Percentiles rank a stretch among this genome's conserved stretches.
Conservation (phyloP, 2,113 vertebrate species). For the Colinus virginianus region DNA sequence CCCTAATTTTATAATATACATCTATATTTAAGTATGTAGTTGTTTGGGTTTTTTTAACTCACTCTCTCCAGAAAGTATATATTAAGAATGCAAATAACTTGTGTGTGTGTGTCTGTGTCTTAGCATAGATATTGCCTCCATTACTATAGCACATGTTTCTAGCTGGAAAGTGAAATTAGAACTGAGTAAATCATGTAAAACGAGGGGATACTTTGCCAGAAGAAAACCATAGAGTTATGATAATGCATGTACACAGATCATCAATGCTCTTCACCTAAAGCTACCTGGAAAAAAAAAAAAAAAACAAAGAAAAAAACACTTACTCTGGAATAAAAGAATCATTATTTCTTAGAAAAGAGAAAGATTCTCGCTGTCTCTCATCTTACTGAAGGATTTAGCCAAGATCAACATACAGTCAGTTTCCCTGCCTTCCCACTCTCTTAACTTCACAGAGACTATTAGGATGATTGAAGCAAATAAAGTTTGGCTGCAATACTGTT, state of each 20-base stretch:
- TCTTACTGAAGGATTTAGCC: background rate
- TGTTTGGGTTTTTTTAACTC: background rate
- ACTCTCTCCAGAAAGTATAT: background rate
- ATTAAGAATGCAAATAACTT: background rate
- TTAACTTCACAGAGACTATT: background rate
- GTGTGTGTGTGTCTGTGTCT: background rate
- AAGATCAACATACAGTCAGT: background rate
- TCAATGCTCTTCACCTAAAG: background rate
- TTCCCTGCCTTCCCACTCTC: background rate
- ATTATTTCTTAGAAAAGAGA: background rate
- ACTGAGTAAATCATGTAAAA: background rate
- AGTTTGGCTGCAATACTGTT: background rate
- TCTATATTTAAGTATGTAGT: background rate
- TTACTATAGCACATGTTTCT: accelerated
- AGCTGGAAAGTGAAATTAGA: background rate
- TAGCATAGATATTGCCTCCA: background rate
- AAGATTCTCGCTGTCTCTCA: background rate
- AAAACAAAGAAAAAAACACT: background rate
- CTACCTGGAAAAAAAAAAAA: background rate
- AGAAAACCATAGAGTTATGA: background rate
- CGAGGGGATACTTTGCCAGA: background rate
- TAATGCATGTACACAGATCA: background rate
- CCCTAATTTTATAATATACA: background rate
- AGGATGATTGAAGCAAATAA: background rate
- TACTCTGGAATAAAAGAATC: background rate